Percentiles rank a stretch among this genome's conserved stretches.
Conservation (phyloP, 2,888 invertebrate species). For the Agrochola lychnidis region DNA sequence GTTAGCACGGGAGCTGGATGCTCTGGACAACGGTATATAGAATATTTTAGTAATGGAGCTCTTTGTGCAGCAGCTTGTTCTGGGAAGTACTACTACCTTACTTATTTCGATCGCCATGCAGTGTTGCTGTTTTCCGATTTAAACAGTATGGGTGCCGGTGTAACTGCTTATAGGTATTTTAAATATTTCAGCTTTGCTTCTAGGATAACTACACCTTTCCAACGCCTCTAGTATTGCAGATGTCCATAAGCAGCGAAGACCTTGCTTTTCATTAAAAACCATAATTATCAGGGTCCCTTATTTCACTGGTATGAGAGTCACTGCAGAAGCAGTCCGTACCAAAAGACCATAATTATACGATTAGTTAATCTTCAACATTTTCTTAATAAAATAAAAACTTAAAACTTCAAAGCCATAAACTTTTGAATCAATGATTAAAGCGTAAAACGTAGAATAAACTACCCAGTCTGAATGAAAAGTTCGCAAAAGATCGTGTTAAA, state of each 20-base stretch:
- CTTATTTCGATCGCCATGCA: no score
- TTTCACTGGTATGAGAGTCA: not conserved
- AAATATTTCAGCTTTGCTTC: not conserved
- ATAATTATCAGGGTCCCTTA: not conserved
- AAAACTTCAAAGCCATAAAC: not conserved
- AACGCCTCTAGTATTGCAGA: not conserved
- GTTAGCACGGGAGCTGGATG: constrained; percentile 57
- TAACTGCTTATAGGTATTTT: no score
- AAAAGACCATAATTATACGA: not conserved
- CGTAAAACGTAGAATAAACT: not conserved
- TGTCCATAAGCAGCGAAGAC: not conserved
- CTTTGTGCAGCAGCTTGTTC: not conserved
- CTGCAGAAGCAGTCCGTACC: not conserved
- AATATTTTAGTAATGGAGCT: not conserved
- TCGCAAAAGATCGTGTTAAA: not conserved
- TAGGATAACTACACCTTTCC: not conserved
- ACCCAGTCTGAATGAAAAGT: not conserved
- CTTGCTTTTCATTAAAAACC: not conserved
- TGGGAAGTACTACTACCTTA: not conserved
- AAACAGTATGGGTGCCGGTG: no score
- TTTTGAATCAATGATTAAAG: not conserved
- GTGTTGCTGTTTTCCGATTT: not conserved
- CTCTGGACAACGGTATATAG: constrained; percentile 10
- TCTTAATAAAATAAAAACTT: not conserved
- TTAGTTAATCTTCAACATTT: not conserved